Percentiles rank a stretch among this genome's conserved stretches.
phyloP scores from a whole-genome alignment of 2,888 invertebrate genomes.

The Plebejus melissa region DNA sequence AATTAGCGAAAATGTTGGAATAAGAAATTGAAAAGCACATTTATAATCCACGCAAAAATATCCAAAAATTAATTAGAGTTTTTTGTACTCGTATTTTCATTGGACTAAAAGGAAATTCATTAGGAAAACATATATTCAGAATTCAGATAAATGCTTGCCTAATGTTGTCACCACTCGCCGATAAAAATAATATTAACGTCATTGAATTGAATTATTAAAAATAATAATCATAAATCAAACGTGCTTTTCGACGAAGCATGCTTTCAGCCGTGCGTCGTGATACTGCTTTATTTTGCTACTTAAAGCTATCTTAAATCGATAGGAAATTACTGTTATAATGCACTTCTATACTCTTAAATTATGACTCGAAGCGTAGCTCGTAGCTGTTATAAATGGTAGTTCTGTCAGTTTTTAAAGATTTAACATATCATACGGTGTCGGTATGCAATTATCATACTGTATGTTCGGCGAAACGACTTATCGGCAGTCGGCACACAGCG shows the following conservation, averaged over 20 bases:
- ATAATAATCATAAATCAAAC: neutral
- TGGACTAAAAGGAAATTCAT: neutral
- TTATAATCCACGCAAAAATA: neutral
- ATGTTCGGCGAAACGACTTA: constrained; percentile 46
- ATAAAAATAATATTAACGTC: neutral
- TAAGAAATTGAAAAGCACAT: no score
- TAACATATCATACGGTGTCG: no score
- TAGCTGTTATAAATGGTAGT: no score
- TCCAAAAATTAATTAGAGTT: neutral
- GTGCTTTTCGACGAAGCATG: neutral
- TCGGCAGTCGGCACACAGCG: constrained; percentile 47
- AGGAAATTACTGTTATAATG: no score
- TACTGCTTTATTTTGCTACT: no score
- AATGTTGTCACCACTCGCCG: neutral
- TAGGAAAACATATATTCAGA: neutral
- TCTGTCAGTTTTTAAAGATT: no score
- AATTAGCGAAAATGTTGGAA: no score
- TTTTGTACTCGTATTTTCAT: neutral
- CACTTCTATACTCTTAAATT: no score
- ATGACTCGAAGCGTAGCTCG: no score
- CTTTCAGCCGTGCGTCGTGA: no score
- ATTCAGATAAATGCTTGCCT: neutral
- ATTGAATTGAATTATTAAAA: neutral
- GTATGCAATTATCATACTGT: constrained; percentile 32
- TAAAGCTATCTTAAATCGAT: no score